These are phyloP conservation scores for Coracopsis vasa DNA, from an alignment of 2,113 vertebrate species.

Conservation along the genomic window DNA sequence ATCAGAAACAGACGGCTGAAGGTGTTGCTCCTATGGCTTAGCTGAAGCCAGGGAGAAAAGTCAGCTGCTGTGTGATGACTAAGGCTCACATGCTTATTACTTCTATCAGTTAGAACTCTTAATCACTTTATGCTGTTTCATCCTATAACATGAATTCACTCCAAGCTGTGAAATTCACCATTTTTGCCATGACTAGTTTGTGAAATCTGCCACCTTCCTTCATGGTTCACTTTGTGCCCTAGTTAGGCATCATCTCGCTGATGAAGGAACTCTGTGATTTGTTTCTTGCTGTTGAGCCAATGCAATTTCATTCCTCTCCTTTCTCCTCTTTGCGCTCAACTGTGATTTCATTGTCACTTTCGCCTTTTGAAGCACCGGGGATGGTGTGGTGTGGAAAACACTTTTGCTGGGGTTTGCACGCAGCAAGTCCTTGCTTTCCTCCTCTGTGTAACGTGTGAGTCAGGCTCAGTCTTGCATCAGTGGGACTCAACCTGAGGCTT, in stretches of 20 bases:
- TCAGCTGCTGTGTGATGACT: slow-evolving; percentile 19
- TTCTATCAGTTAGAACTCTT: slow-evolving; percentile 46
- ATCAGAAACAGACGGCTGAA: not conserved
- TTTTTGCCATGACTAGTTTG: slow-evolving; percentile 55
- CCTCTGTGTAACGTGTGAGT: rapidly evolving
- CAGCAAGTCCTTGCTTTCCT: not conserved
- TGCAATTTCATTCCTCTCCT: not conserved
- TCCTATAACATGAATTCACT: slow-evolving; percentile 16
- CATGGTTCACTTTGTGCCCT: not conserved
- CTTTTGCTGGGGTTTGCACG: not conserved
- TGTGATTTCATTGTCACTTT: not conserved
- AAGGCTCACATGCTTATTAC: slow-evolving; percentile 51
- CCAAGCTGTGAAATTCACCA: slow-evolving; percentile 64
- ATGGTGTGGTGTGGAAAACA: rapidly evolving
- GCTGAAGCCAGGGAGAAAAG: not conserved
- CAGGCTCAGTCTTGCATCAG: not conserved
- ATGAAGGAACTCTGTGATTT: not conserved
- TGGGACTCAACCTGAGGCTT: not conserved
- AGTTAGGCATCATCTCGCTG: slow-evolving; percentile 32
- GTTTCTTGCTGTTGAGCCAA: not conserved
- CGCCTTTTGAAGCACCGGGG: not conserved
- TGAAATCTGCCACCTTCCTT: slow-evolving; percentile 56
- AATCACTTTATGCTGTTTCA: slow-evolving; percentile 56
- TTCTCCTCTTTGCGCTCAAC: not conserved
- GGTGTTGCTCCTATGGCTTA: not conserved